Conservation (phyloP, 1,140 invertebrate species). For the Chironomus striatipennis region DNA sequence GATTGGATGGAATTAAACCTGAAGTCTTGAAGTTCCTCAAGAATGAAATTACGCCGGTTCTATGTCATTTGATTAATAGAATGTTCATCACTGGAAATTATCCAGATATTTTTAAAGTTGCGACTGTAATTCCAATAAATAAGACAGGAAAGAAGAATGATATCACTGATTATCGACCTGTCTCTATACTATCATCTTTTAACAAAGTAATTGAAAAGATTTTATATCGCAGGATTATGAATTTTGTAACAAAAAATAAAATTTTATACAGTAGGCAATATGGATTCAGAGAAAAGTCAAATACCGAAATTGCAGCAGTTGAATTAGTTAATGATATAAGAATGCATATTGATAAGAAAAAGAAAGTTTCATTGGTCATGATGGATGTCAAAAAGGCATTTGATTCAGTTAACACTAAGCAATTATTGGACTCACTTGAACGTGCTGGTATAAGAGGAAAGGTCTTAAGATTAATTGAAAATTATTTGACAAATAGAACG, state of each 20-base stretch:
- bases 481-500: background rate
- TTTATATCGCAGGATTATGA: no score
- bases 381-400: constrained; percentile 28
- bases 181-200: background rate
- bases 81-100: background rate
- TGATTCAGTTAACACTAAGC: constrained; percentile 28
- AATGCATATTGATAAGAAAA: constrained; percentile 8
- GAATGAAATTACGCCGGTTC: background rate
- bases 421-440: constrained; percentile 24
- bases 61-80: background rate
- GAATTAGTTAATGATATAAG: background rate
- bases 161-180: background rate
- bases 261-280: no score
- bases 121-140: no score
- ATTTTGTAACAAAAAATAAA: no score
- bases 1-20: background rate
- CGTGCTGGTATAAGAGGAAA: constrained; percentile 17
- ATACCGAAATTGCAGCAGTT: no score
- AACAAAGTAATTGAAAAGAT: no score
- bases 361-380: constrained; percentile 27
- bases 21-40: background rate
- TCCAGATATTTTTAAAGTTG: background rate
- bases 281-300: no score
- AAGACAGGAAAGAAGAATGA: background rate
- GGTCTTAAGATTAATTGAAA: background rate